Percentiles rank a stretch among this genome's conserved stretches.
These are phyloP conservation scores for Pomatorhinus ruficollis DNA, from an alignment of 2,113 vertebrate species.

Conservation along the genomic window DNA sequence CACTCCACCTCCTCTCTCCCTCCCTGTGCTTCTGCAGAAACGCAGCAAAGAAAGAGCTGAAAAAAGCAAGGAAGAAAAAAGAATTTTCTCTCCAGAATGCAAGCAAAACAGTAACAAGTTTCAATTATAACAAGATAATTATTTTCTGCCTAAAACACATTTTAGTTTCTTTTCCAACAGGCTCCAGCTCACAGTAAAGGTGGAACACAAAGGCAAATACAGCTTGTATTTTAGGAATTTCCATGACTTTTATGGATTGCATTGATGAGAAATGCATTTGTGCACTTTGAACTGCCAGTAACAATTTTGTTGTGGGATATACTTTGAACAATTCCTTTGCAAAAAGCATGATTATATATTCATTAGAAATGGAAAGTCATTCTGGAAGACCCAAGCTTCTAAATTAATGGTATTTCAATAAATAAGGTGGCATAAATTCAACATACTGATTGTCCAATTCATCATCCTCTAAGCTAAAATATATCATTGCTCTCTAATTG, in stretches of 20 bases:
- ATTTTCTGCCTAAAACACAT: not conserved
- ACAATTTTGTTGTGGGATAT: not conserved
- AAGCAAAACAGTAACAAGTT: not conserved
- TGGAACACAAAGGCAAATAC: not conserved
- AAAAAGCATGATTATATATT: not conserved
- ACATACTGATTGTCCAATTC: not conserved
- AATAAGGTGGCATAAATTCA: not conserved
- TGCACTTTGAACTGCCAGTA: not conserved
- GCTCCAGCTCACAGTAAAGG: not conserved
- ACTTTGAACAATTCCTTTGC: not conserved
- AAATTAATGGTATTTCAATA: slow-evolving; percentile 1
- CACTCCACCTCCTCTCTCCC: not conserved
- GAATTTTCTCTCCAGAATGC: not conserved
- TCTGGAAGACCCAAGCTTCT: not conserved
- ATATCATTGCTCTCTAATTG: not conserved
- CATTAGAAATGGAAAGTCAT: not conserved
- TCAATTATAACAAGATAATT: not conserved
- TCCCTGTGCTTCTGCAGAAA: not conserved
- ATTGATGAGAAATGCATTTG: slow-evolving; percentile 15
- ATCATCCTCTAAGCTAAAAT: not conserved
- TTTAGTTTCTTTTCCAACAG: not conserved
- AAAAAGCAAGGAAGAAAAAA: not conserved
- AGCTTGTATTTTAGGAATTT: not conserved
- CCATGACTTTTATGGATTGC: not conserved
- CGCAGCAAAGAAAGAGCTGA: not conserved